Evolutionary conservation across 2,888 invertebrate genomes (phyloP).

Genomic region (Panzeria rudis): DNA sequence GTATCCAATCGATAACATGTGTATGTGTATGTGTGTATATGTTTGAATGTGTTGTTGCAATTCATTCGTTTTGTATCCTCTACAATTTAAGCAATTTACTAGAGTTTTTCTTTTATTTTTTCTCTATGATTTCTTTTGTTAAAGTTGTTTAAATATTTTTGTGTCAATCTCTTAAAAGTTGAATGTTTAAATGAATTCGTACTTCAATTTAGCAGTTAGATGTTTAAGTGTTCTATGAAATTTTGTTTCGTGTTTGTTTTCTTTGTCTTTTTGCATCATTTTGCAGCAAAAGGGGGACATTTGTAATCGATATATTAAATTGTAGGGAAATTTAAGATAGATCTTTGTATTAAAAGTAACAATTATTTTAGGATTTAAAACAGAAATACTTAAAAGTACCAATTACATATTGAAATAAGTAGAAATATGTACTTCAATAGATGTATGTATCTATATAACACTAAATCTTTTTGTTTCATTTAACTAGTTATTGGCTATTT

Average conservation of each 20-base stretch:
- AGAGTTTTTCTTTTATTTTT: conserved; percentile 13
- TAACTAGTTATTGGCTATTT: too few relatives aligned
- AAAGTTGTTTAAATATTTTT: conserved; percentile 54
- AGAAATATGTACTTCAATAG: not conserved
- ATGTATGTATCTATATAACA: not conserved
- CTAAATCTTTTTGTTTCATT: not conserved
- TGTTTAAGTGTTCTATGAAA: conserved; percentile 11
- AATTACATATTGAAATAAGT: not conserved
- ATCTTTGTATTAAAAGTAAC: not conserved
- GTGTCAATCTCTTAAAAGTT: conserved; percentile 68
- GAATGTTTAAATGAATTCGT: conserved; percentile 55
- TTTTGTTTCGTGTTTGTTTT: conserved; percentile 50
- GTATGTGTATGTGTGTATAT: not conserved
- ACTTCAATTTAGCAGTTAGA: conserved; percentile 9
- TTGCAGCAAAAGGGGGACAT: conserved; percentile 59
- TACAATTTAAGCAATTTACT: conserved; percentile 59
- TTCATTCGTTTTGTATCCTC: conserved; percentile 55
- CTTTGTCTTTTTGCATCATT: conserved; percentile 47
- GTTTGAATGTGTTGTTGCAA: conserved; percentile 41
- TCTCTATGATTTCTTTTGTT: conserved; percentile 29
- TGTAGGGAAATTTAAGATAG: conserved; percentile 52
- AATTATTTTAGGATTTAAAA: not conserved
- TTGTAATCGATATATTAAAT: conserved; percentile 72
- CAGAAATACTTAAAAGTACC: not conserved
- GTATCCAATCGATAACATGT: not conserved